These are phyloP conservation scores for Enteromius afrohamiltoni DNA, from an alignment of 2,797 vertebrate species.

Conservation along the genomic window DNA sequence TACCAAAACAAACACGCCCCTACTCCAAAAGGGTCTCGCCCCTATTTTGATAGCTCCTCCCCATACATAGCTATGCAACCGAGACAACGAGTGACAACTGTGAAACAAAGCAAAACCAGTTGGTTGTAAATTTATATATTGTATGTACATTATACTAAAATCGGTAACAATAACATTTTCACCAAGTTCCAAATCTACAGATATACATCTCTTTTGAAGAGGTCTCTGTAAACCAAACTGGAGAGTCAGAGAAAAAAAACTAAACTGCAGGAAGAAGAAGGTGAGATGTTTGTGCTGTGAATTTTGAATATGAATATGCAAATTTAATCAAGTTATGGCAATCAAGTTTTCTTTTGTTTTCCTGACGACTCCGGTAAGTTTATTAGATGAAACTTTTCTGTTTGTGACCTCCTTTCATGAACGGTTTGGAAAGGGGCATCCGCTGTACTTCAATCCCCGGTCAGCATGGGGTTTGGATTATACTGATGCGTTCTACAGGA, in stretches of 20 bases:
- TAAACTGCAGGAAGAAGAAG: background rate
- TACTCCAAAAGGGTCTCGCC: too few relatives aligned
- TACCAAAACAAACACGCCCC: too few relatives aligned
- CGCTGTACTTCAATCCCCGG: background rate
- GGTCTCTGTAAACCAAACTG: constrained; percentile 11
- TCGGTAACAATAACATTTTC: background rate
- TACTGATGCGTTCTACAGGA: constrained; percentile 22
- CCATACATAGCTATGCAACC: too few relatives aligned
- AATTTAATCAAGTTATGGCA: constrained; percentile 37
- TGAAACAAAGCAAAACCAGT: background rate
- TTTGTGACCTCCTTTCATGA: constrained; percentile 32
- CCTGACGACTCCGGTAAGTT: background rate
- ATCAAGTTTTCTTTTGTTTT: constrained; percentile 37
- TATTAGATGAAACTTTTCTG: constrained; percentile 21
- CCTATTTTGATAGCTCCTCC: too few relatives aligned
- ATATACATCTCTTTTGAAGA: background rate
- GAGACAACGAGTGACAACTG: too few relatives aligned
- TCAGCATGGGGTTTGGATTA: constrained; percentile 40
- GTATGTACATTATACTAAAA: background rate
- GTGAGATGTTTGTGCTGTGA: background rate
- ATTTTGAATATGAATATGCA: constrained; percentile 29
- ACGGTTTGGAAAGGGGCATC: background rate
- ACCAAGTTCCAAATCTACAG: background rate
- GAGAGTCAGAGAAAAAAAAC: constrained; percentile 7
- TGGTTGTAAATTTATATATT: background rate